These are phyloP conservation scores for Dilophus febrilis DNA, from an alignment of 2,888 invertebrate genomes.

Conservation along the genomic window DNA sequence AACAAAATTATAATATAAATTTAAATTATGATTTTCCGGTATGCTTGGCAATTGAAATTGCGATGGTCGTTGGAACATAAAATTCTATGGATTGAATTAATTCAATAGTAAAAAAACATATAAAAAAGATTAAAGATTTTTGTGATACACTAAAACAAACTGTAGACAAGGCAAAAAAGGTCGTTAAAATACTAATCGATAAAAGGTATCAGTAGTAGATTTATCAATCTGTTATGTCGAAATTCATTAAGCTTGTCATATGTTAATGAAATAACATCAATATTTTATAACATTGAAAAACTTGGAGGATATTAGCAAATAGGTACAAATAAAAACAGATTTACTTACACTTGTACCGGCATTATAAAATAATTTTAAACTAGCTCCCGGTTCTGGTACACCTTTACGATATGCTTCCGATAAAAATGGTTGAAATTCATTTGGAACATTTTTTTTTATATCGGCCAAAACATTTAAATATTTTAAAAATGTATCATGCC, in stretches of 20 bases:
- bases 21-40: conserved; percentile 89
- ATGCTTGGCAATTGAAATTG: conserved; percentile 79
- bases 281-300: too few relatives aligned
- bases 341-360: conserved; percentile 38
- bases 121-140: conserved; percentile 17
- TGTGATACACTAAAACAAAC: too few relatives aligned
- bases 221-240: too few relatives aligned
- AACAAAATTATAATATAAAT: conserved; percentile 96
- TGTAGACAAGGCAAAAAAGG: too few relatives aligned
- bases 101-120: conserved; percentile 32
- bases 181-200: too few relatives aligned
- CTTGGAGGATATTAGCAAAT: too few relatives aligned
- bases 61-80: conserved; percentile 60
- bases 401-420: conserved; percentile 47
- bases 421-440: conserved; percentile 35
- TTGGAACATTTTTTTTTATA: conserved; percentile 19
- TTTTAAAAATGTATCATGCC: conserved; percentile 82
- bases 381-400: conserved; percentile 50
- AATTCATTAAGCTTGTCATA: too few relatives aligned
- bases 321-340: too few relatives aligned
- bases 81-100: too few relatives aligned
- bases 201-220: too few relatives aligned
- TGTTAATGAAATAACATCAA: too few relatives aligned
- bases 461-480: conserved; percentile 24
- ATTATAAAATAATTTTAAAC: conserved; percentile 42